Evolutionary conservation across 2,888 invertebrate species (phyloP), one percentile per base, ranked within the genome.

Genomic region (Drosophila differens): DNA sequence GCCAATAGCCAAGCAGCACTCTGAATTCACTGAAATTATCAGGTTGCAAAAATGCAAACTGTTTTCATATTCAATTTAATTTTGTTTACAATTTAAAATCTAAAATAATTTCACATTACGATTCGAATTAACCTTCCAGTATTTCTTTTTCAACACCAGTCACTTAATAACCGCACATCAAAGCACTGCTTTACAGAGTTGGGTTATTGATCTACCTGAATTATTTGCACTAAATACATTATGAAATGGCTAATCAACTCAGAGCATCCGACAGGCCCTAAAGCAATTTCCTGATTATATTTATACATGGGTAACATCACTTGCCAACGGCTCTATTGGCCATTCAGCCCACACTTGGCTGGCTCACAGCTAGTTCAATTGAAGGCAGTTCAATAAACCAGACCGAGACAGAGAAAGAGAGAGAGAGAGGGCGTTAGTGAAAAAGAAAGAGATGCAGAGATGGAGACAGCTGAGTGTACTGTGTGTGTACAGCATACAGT

Each of bases 211-310:
- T 76, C 76, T 60, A 14, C 22, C 51, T 35, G 65, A 62, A 76
- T 76, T 76, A 76, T 76, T 76, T 44, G 71, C 71, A 74, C 76
- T 88, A 82, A 85, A 72, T 79, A 76, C 66, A 74, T 74, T 76
- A 77, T 79, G 79, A 71, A 61, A 57, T 58, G 64, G 76, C 84
- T 89, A 90, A 85, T 85, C 91, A 85, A 89, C 78, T 74, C 71
- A 74, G 65, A 66, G 74, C 74, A 90, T 85, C 86, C 82, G 90
- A 85, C 78, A 86, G 78, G 70, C 78, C 82, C 89, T 72, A 62
- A 76, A 73, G 91, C 91, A 86, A 85, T 85, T 85, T 90, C 86
- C 85, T 90, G 75, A 85, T 88, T 88, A 83, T 85, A 76, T 75
- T 65, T 70, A 55, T 83, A 63, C 59, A 73, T 51, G 59, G 83